These are phyloP conservation scores for Ennomos fuscantarius DNA, from an alignment of 2,888 invertebrate species.

Conservation along the genomic window DNA sequence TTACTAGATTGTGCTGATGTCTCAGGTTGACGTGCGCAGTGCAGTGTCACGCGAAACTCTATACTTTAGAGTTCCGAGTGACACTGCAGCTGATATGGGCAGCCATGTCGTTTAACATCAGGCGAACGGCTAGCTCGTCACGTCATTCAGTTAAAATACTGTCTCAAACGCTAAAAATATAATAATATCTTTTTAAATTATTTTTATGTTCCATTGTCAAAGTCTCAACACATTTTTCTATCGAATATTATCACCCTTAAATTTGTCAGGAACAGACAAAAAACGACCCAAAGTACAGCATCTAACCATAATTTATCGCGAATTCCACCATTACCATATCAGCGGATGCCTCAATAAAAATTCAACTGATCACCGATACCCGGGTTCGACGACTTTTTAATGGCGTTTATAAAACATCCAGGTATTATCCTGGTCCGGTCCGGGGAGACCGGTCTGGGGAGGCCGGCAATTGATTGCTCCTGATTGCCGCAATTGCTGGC, in stretches of 20 bases:
- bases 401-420: slow-evolving; percentile 37
- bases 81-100: too few relatives aligned
- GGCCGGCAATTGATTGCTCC: slow-evolving; percentile 36
- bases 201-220: too few relatives aligned
- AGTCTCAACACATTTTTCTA: background rate
- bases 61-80: too few relatives aligned
- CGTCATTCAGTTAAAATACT: too few relatives aligned
- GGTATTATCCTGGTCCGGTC: slow-evolving; percentile 26
- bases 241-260: background rate
- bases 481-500: slow-evolving; percentile 34
- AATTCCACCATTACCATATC: slow-evolving; percentile 35
- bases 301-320: slow-evolving; percentile 28
- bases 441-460: slow-evolving; percentile 18
- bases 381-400: slow-evolving; percentile 37
- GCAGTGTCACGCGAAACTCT: too few relatives aligned
- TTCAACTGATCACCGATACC: slow-evolving; percentile 32
- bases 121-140: too few relatives aligned
- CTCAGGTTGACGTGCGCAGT: too few relatives aligned
- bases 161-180: too few relatives aligned
- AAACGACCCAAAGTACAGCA: slow-evolving; percentile 17
- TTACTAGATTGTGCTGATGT: too few relatives aligned
- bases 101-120: too few relatives aligned
- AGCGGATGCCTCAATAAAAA: slow-evolving; percentile 33
- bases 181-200: too few relatives aligned
- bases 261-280: slow-evolving; percentile 19